These are phyloP conservation scores for Percopsis transmontana DNA, from an alignment of 2,113 vertebrate genomes.

Conservation along the genomic window DNA sequence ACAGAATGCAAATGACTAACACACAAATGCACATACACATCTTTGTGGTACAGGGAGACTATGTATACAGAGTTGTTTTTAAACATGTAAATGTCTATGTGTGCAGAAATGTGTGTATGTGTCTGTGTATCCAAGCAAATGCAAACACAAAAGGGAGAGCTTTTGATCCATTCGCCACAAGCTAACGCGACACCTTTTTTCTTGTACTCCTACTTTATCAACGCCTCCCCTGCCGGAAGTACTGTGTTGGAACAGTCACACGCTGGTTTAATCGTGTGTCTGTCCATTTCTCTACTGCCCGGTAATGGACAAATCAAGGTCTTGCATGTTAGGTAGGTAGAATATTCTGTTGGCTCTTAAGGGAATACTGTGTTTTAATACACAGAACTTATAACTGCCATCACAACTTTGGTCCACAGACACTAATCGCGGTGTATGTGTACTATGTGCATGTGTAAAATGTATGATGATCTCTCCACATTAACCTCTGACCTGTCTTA, in stretches of 20 bases:
- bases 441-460: too few relatives aligned
- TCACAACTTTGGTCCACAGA: conserved; percentile 65
- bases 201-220: conserved; percentile 17
- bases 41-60: conserved; percentile 33
- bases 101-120: conserved; percentile 24
- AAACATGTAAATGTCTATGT: neutral
- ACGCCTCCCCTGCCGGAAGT: conserved; percentile 9
- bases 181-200: neutral
- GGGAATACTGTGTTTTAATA: conserved; percentile 21
- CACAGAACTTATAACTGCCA: conserved; percentile 31
- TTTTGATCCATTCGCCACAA: conserved; percentile 29
- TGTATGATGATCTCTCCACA: conserved; percentile 9
- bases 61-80: conserved; percentile 26
- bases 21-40: conserved; percentile 19
- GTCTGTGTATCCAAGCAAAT: conserved; percentile 8
- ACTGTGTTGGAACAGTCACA: neutral
- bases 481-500: neutral
- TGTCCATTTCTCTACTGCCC: conserved; percentile 3
- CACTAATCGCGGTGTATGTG: too few relatives aligned
- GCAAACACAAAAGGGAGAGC: conserved; percentile 15
- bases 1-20: conserved; percentile 55
- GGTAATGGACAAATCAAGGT: conserved; percentile 34
- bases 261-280: conserved; percentile 17
- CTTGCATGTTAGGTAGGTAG: conserved; percentile 33
- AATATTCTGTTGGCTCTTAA: too few relatives aligned